Evolutionary conservation across 2,113 vertebrate species (phyloP), one percentile per base, ranked within the genome.

Genomic region (Melanerpes formicivorus): DNA sequence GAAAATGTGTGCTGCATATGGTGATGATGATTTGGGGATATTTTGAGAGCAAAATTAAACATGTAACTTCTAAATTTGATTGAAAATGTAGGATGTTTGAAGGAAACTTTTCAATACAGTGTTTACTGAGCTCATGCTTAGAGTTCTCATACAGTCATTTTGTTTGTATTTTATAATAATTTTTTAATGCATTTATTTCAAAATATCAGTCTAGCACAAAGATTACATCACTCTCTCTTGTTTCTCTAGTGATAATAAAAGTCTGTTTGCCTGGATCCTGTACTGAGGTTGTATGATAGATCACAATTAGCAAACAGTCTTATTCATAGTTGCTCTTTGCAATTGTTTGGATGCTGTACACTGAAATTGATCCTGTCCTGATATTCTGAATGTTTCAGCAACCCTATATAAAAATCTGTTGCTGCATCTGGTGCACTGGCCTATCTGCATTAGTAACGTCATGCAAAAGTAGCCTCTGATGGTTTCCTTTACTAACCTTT

Each of bases 41-140:
- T 90, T 96, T 96, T 96, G 92, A 93, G 48, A 80, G 84, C 64
- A 95, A 81, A 87, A 87, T 83, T 52, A 71, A 80, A 48, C 21
- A 42, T 21, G 5, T 46, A 62, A 40, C 34, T 91, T 94, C 18
- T 50, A 7, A 48, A 87, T 82, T 77, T 69, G 2, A 78, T 92
- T 83, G 54, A 58, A 89, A 80, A 19, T 1, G 1, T 29, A 64
- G 9, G 4, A 25, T 77, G 19, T 91, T 89, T 90, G 87, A 93
- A 90, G 55, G 34, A 64, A 75, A 44, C 18, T 11, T 83, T 74
- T 75, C 72, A 54, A 42, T 60, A 21, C 0, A 6, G 9, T 32
- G 10, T 74, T 93, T 78, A 37, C 40, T 40, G 59, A 54, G 19
- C 18, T 64, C 3, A 9, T 72, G 48, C 40, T 40, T 74, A 32